A percentile compares a stretch with the other conserved stretches of the same genome.
Evolutionary conservation across 2,888 invertebrate species (phyloP).

Genomic region (Mechanitis mazaeus): DNA sequence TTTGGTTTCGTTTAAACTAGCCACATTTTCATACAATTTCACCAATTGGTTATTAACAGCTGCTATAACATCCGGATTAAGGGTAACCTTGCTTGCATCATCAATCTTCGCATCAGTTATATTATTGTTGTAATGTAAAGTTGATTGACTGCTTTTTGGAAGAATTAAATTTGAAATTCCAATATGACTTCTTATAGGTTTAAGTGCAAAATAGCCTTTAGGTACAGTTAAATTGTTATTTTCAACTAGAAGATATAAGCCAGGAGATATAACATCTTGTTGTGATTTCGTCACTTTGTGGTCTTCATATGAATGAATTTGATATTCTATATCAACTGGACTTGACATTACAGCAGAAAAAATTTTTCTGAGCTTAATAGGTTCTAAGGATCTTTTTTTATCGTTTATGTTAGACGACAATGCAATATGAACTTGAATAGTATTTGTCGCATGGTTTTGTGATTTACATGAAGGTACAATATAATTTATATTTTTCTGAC

Average conservation of each 20-base stretch:
- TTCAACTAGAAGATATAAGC: slow-evolving; percentile 51
- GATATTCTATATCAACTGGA: slow-evolving; percentile 60
- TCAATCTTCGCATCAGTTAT: background rate
- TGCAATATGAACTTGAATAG: slow-evolving; percentile 57
- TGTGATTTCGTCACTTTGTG: slow-evolving; percentile 4
- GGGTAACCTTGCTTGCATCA: slow-evolving; percentile 35
- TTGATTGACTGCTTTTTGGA: background rate
- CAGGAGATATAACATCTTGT: slow-evolving; percentile 37
- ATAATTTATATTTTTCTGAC: slow-evolving; percentile 10
- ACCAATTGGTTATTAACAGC: slow-evolving; percentile 44
- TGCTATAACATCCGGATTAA: slow-evolving; percentile 47
- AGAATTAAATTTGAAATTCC: slow-evolving; percentile 32
- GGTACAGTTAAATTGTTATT: slow-evolving; percentile 33
- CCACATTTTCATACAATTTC: slow-evolving; percentile 39
- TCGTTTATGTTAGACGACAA: slow-evolving; percentile 41
- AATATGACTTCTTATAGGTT: slow-evolving; percentile 37
- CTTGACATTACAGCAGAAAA: slow-evolving; percentile 55
- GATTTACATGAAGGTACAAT: slow-evolving; percentile 1
- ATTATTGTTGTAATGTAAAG: background rate
- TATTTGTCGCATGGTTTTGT: slow-evolving; percentile 34
- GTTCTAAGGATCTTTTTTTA: slow-evolving; percentile 43
- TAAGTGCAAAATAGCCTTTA: slow-evolving; percentile 39
- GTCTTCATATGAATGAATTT: slow-evolving; percentile 48
- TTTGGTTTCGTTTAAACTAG: slow-evolving; percentile 20
- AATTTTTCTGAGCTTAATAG: slow-evolving; percentile 44